Evolutionary conservation across 2,888 invertebrate genomes (phyloP).

Genomic region (Clunio marinus): DNA sequence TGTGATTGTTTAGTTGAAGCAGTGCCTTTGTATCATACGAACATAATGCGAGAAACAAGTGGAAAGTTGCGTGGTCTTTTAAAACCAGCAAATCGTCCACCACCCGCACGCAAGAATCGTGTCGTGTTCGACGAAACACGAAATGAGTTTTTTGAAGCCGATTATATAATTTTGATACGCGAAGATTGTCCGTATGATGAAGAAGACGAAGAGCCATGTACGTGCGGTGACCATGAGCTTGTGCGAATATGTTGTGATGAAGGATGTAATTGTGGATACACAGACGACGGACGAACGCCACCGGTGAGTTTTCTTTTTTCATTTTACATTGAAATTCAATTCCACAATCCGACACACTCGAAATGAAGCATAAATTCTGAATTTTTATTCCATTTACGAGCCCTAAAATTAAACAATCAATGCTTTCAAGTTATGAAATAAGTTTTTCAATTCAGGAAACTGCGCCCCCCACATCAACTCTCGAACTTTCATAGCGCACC

Average conservation of each 20-base stretch:
- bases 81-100: constrained; percentile 67
- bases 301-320: constrained; percentile 47
- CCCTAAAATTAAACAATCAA: too few relatives aligned
- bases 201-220: constrained; percentile 70
- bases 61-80: constrained; percentile 55
- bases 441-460: constrained; percentile 6
- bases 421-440: neutral
- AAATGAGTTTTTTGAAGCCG: constrained; percentile 88
- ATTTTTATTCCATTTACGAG: too few relatives aligned
- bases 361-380: too few relatives aligned
- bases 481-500: neutral
- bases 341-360: too few relatives aligned
- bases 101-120: constrained; percentile 66
- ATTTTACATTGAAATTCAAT: neutral
- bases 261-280: constrained; percentile 59
- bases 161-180: constrained; percentile 84
- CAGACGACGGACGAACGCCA: constrained; percentile 48
- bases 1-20: constrained; percentile 40
- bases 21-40: constrained; percentile 40
- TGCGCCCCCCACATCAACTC: constrained; percentile 17
- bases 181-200: constrained; percentile 83
- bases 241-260: constrained; percentile 64
- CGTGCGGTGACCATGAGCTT: constrained; percentile 66
- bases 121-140: constrained; percentile 85
- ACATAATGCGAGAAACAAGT: constrained; percentile 51